These are phyloP conservation scores for Astatoreochromis straeleni DNA, from an alignment of 2,113 vertebrate genomes.

Conservation along the genomic window DNA sequence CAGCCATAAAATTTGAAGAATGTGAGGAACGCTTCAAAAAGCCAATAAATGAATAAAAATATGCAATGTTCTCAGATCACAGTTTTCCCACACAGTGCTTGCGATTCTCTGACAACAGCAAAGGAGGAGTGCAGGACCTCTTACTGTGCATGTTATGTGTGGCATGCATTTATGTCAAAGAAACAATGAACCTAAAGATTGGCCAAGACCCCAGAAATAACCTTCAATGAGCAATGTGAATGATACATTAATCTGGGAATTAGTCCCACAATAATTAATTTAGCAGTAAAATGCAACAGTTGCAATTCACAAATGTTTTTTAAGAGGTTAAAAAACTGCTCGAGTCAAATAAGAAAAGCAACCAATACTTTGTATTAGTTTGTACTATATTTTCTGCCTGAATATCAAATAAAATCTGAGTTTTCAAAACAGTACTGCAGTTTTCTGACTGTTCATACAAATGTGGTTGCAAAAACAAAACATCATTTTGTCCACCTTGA, in stretches of 20 bases:
- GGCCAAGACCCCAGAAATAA: neutral
- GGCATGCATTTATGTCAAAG: neutral
- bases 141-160: neutral
- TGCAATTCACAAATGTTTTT: neutral
- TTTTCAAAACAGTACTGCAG: neutral
- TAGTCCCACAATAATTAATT: neutral
- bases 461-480: neutral
- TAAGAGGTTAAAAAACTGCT: neutral
- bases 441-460: neutral
- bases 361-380: neutral
- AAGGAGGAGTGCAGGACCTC: neutral
- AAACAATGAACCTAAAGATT: neutral
- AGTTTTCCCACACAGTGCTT: slow-evolving; percentile 25
- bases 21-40: slow-evolving; percentile 17
- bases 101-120: neutral
- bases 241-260: neutral
- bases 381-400: neutral
- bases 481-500: neutral
- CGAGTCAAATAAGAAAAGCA: neutral
- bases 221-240: neutral
- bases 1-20: slow-evolving; percentile 30
- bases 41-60: slow-evolving; percentile 27
- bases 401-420: neutral
- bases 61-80: slow-evolving; percentile 24
- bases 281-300: neutral